Evolutionary conservation across 2,113 vertebrate genomes (phyloP).

Genomic region (Chloroceryle aenea): DNA sequence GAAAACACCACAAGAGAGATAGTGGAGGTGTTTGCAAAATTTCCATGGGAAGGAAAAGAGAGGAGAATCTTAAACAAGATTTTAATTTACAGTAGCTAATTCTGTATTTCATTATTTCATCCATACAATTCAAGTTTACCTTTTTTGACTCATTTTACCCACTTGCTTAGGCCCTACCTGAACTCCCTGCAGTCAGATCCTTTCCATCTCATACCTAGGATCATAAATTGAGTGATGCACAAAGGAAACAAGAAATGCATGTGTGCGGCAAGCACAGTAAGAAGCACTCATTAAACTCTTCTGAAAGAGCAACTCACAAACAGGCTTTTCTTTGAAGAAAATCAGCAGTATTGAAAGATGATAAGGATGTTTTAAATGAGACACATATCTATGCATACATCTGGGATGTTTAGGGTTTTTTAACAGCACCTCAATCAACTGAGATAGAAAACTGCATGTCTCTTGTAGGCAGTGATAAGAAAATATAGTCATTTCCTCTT

Average conservation of each 20-base stretch:
- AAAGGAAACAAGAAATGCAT: constrained; percentile 51
- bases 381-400: neutral
- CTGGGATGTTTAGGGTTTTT: neutral
- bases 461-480: constrained; percentile 6
- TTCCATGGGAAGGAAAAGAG: neutral
- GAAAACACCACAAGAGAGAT: neutral
- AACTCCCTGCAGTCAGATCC: constrained; percentile 19
- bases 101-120: neutral
- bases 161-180: neutral
- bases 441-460: constrained; percentile 6
- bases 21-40: neutral
- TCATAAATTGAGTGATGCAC: constrained; percentile 21
- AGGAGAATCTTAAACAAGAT: neutral
- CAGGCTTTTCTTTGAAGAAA: neutral
- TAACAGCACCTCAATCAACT: neutral
- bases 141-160: neutral
- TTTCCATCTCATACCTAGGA: constrained; percentile 41
- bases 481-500: constrained; percentile 46
- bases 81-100: neutral
- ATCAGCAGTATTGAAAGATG: neutral
- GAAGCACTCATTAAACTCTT: constrained; percentile 58
- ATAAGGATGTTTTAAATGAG: neutral
- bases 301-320: constrained; percentile 24
- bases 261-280: constrained; percentile 7
- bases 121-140: neutral